A percentile compares a stretch with the other conserved stretches of the same genome.
phyloP scores from a whole-genome alignment of 1,140 invertebrate genomes.

The Drosophila ogumai region DNA sequence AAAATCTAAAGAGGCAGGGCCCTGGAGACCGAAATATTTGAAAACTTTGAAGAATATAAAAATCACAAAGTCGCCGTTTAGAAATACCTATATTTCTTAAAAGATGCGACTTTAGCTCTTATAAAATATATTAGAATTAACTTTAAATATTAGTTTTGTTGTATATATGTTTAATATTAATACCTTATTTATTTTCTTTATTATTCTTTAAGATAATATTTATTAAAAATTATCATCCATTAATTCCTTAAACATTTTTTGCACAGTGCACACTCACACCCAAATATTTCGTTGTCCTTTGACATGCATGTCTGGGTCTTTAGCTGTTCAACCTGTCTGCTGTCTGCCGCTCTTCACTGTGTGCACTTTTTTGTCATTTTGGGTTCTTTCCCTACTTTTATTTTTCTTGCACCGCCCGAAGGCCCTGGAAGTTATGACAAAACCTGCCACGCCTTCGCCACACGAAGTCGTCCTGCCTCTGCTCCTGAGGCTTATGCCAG shows the following conservation, averaged over 20 bases:
- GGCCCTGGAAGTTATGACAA: slow-evolving; percentile 57
- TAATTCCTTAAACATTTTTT: background rate
- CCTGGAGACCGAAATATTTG: background rate
- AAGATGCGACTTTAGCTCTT: background rate
- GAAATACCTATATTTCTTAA: background rate
- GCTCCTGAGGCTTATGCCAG: background rate
- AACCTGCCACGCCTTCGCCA: slow-evolving; percentile 27
- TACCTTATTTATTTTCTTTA: background rate
- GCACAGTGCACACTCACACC: slow-evolving; percentile 17
- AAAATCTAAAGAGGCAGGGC: background rate
- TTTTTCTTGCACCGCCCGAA: slow-evolving; percentile 18
- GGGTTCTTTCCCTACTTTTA: slow-evolving; percentile 8
- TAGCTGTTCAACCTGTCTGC: slow-evolving; percentile 46
- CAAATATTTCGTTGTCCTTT: slow-evolving; percentile 63
- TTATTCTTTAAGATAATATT: no score
- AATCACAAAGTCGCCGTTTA: background rate
- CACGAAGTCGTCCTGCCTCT: slow-evolving; percentile 2
- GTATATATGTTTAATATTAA: no score
- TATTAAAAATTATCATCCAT: no score
- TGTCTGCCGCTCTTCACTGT: slow-evolving; percentile 13
- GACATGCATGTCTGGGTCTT: slow-evolving; percentile 80
- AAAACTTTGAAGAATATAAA: background rate
- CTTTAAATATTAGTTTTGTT: no score
- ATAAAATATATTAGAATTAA: no score
- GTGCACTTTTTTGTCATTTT: slow-evolving; percentile 58